Evolutionary conservation across 2,113 vertebrate genomes (phyloP).

Genomic region (Tyrannus savana): DNA sequence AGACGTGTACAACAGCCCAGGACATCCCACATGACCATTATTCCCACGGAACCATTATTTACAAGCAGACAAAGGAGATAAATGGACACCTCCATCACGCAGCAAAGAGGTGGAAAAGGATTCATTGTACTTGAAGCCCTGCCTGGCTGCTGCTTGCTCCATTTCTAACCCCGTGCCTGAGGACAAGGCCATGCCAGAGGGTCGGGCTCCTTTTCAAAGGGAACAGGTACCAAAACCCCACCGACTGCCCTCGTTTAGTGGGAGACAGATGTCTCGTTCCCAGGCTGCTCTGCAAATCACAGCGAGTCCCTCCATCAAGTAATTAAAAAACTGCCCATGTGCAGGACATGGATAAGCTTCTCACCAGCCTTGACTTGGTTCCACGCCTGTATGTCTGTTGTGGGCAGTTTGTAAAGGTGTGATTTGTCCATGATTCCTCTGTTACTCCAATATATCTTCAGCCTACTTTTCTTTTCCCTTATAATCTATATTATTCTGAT

Average conservation of each 20-base stretch:
- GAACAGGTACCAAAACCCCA: background rate
- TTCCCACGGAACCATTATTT: background rate
- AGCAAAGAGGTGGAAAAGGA: background rate
- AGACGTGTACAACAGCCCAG: background rate
- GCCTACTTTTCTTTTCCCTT: background rate
- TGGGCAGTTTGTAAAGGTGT: background rate
- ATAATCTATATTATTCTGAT: background rate
- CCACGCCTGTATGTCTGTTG: rapidly evolving
- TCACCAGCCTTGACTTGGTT: background rate
- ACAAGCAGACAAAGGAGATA: background rate
- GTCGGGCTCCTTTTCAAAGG: background rate
- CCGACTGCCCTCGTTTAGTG: background rate
- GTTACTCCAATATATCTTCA: background rate
- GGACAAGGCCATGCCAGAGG: background rate
- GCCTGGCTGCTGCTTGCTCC: background rate
- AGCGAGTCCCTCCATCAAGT: conserved; percentile 12
- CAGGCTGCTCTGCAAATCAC: conserved; percentile 28
- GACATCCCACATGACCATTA: background rate
- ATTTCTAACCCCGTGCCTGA: background rate
- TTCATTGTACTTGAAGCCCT: background rate
- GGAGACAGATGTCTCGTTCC: background rate
- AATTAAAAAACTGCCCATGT: conserved; percentile 18
- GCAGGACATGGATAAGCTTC: conserved; percentile 2
- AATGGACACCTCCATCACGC: background rate
- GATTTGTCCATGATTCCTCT: background rate